A percentile compares a stretch with the other conserved stretches of the same genome.
Conservation (phyloP, 2,888 invertebrate genomes). For the Epirrhoe alternata region DNA sequence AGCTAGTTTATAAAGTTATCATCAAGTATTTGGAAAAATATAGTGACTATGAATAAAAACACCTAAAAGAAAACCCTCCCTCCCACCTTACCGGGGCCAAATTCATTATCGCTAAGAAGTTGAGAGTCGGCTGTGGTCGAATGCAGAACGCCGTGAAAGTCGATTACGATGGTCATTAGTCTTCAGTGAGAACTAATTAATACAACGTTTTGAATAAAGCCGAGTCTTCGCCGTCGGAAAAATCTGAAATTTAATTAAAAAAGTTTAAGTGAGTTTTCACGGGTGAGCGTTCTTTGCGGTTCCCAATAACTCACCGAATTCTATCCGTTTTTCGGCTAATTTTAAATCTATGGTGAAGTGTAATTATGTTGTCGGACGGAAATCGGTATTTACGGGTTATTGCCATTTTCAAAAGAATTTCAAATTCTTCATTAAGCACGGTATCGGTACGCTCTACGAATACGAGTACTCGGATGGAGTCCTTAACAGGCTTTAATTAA, state of each 20-base stretch:
- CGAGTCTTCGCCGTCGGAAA: constrained; percentile 70
- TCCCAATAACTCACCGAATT: constrained; percentile 77
- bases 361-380: constrained; percentile 36
- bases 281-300: constrained; percentile 70
- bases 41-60: neutral
- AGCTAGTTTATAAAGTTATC: too few relatives aligned
- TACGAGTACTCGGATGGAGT: too few relatives aligned
- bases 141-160: constrained; percentile 66
- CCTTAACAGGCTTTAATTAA: too few relatives aligned
- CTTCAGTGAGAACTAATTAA: constrained; percentile 75
- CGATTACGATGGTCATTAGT: constrained; percentile 75
- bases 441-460: too few relatives aligned
- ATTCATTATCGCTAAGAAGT: constrained; percentile 48
- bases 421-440: neutral
- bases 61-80: constrained; percentile 4
- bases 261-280: constrained; percentile 84
- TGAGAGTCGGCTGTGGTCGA: constrained; percentile 28
- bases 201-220: constrained; percentile 80
- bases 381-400: neutral
- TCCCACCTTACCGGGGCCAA: constrained; percentile 26
- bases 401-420: neutral
- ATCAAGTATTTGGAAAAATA: too few relatives aligned
- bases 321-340: constrained; percentile 68
- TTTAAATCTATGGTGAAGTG: constrained; percentile 49
- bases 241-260: constrained; percentile 84